Percentiles rank a stretch among this genome's conserved stretches.
Conservation (phyloP, 2,888 invertebrate genomes). For the Hyppa rectilinea region DNA sequence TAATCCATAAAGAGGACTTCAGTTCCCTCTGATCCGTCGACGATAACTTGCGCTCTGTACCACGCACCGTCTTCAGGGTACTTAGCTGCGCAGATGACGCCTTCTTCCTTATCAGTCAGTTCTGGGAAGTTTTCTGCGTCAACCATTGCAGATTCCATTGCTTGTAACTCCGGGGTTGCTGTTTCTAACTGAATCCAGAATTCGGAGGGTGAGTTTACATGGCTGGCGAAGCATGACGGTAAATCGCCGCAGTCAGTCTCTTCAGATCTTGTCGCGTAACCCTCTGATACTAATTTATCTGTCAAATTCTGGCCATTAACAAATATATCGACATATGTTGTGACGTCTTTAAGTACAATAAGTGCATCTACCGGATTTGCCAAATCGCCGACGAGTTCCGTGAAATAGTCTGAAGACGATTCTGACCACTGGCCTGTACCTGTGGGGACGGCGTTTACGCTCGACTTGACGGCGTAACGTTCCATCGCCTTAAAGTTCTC, state of each 20-base stretch:
- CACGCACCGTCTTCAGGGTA: constrained; percentile 92
- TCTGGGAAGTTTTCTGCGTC: constrained; percentile 90
- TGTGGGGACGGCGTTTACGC: constrained; percentile 92
- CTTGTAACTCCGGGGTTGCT: constrained; percentile 89
- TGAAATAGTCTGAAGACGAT: constrained; percentile 91
- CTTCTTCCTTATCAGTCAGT: constrained; percentile 85
- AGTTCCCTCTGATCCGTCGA: constrained; percentile 89
- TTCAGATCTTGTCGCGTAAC: constrained; percentile 90
- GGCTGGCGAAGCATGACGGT: constrained; percentile 93
- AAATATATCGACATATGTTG: constrained; percentile 92
- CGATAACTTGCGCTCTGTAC: constrained; percentile 92
- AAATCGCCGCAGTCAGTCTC: constrained; percentile 88
- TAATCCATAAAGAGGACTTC: constrained; percentile 93
- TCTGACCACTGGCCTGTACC: constrained; percentile 92
- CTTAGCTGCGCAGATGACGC: constrained; percentile 92
- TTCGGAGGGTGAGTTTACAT: constrained; percentile 93
- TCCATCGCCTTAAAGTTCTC: constrained; percentile 90
- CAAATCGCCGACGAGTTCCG: constrained; percentile 86
- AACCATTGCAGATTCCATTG: constrained; percentile 90
- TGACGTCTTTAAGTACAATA: constrained; percentile 91
- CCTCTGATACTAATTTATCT: constrained; percentile 91
- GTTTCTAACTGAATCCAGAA: constrained; percentile 95
- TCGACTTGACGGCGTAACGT: constrained; percentile 91
- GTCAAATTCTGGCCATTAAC: constrained; percentile 91
- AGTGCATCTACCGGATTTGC: constrained; percentile 87